These are phyloP conservation scores for Agapornis roseicollis DNA, from an alignment of 2,113 vertebrate species.

Conservation along the genomic window DNA sequence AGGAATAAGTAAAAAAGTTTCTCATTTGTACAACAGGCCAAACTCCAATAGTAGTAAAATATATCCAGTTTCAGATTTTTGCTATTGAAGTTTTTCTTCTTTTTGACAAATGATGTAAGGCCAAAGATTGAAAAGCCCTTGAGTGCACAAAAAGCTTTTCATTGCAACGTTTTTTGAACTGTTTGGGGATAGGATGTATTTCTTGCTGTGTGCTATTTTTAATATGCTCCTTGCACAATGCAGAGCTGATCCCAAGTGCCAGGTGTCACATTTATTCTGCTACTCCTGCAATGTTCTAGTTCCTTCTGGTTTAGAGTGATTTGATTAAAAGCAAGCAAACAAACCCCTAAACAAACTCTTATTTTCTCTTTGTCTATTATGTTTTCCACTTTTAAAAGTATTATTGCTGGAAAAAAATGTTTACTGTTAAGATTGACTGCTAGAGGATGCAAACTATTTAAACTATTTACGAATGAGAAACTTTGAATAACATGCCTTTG, in stretches of 20 bases:
- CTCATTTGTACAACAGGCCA: not conserved
- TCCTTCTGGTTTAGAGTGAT: not conserved
- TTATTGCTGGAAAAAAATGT: not conserved
- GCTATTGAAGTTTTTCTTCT: not conserved
- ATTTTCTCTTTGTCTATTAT: not conserved
- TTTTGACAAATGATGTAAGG: not conserved
- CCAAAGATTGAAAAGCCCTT: not conserved
- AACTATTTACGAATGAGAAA: not conserved
- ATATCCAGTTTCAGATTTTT: not conserved
- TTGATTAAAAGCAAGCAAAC: not conserved
- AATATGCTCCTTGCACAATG: not conserved
- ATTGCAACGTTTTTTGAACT: not conserved
- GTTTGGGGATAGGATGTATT: not conserved
- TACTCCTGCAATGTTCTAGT: not conserved
- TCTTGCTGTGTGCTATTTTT: not conserved
- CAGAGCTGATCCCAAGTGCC: not conserved
- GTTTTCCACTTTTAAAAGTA: not conserved
- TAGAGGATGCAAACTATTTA: not conserved
- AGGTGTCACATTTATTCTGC: not conserved
- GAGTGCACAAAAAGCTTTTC: not conserved
- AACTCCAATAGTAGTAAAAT: not conserved
- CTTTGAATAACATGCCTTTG: not conserved
- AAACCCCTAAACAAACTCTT: rapidly evolving
- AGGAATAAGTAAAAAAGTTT: not conserved
- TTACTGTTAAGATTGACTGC: not conserved